These are phyloP conservation scores for Microdon myrmicae DNA, from an alignment of 2,888 invertebrate species.

Conservation along the genomic window DNA sequence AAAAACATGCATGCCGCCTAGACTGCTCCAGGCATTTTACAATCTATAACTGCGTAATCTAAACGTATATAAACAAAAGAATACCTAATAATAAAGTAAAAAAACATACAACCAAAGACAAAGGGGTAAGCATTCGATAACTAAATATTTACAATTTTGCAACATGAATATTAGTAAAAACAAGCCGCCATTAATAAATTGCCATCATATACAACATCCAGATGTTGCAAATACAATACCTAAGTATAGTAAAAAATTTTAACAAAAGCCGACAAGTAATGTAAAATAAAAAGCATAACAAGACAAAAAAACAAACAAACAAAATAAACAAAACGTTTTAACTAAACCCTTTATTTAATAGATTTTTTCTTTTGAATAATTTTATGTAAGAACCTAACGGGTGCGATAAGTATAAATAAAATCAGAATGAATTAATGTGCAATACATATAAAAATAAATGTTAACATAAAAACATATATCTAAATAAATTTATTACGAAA, in stretches of 20 bases:
- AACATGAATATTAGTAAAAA: constrained; percentile 8
- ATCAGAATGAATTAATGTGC: constrained; percentile 54
- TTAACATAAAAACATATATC: constrained; percentile 30
- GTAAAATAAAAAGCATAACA: constrained; percentile 15
- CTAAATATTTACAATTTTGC: constrained; percentile 24
- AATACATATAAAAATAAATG: constrained; percentile 47
- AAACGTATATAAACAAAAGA: constrained; percentile 19
- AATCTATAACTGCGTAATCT: constrained; percentile 25
- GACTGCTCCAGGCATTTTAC: constrained; percentile 25
- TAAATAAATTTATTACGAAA: constrained; percentile 45
- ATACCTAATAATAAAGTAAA: constrained; percentile 10
- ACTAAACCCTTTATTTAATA: constrained; percentile 51
- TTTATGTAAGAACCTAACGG: constrained; percentile 56
- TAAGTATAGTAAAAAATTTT: constrained; percentile 11
- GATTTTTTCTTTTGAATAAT: constrained; percentile 32
- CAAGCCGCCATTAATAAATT: constrained; percentile 7
- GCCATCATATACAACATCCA: constrained; percentile 40
- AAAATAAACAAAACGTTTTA: constrained; percentile 52
- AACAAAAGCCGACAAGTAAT: constrained; percentile 13
- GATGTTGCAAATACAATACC: too few relatives aligned
- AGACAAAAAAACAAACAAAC: constrained; percentile 35
- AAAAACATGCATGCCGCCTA: too few relatives aligned
- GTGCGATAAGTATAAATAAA: constrained; percentile 52
- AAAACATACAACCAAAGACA: constrained; percentile 20
- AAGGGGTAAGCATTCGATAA: constrained; percentile 25